Evolutionary conservation across 2,797 vertebrate species (phyloP).

Genomic region (Tenualosa thibaudeaui): DNA sequence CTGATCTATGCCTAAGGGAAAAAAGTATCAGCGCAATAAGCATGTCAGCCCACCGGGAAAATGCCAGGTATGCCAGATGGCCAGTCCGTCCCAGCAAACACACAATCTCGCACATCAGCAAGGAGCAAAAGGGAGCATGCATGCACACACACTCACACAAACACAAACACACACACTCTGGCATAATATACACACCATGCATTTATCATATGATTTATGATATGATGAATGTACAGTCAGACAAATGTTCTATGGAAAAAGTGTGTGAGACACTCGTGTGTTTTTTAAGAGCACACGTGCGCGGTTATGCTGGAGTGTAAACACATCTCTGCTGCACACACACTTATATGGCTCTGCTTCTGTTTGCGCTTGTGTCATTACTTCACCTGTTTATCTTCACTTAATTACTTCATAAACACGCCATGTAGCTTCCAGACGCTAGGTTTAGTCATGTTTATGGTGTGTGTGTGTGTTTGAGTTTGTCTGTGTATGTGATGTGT

Average conservation of each 20-base stretch:
- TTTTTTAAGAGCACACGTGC: conserved; percentile 15
- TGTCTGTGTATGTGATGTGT: neutral
- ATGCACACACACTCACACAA: neutral
- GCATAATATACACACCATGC: neutral
- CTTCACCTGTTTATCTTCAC: conserved; percentile 10
- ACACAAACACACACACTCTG: neutral
- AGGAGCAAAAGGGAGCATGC: neutral
- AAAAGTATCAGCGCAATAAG: no score
- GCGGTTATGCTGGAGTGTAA: neutral
- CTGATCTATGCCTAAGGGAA: no score
- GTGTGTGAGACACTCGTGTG: neutral
- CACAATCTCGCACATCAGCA: no score
- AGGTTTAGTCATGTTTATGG: neutral
- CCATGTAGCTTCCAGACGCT: neutral
- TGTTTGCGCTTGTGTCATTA: neutral
- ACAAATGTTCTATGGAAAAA: conserved; percentile 15
- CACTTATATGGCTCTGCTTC: neutral
- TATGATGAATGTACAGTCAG: neutral
- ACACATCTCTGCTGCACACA: neutral
- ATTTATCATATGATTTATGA: neutral
- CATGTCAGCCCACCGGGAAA: no score
- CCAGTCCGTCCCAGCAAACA: no score
- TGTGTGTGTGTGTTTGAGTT: neutral
- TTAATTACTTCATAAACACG: conserved; percentile 37
- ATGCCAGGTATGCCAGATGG: no score